These are phyloP conservation scores for Ceratina japonica DNA, from an alignment of 1,140 invertebrate species.

Conservation along the genomic window DNA sequence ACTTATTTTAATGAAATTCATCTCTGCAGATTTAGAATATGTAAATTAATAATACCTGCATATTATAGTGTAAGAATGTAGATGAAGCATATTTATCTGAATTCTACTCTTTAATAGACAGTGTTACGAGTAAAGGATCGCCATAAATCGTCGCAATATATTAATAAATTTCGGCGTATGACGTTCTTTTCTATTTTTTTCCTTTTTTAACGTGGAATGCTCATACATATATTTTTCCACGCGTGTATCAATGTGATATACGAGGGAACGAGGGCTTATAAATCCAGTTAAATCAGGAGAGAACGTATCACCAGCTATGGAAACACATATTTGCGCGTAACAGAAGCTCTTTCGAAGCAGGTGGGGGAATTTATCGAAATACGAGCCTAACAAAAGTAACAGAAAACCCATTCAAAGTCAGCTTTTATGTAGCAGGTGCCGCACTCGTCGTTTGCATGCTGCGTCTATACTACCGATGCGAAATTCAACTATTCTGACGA, in stretches of 20 bases:
- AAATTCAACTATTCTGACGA: background rate
- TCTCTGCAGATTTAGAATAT: no score
- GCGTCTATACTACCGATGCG: background rate
- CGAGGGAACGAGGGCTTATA: constrained; percentile 15
- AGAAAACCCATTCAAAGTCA: constrained; percentile 26
- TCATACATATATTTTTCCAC: constrained; percentile 14
- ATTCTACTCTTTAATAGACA: background rate
- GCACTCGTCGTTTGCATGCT: constrained; percentile 44
- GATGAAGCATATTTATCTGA: no score
- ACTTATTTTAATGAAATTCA: no score
- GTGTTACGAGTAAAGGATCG: background rate
- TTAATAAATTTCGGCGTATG: background rate
- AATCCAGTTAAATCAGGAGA: constrained; percentile 28
- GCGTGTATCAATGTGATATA: constrained; percentile 29
- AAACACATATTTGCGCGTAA: constrained; percentile 33
- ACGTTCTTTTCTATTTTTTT: constrained; percentile 5
- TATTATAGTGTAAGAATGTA: no score
- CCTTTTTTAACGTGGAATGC: background rate
- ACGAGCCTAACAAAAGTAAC: constrained; percentile 41
- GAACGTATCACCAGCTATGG: constrained; percentile 12
- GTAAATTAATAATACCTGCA: no score
- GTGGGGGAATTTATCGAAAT: constrained; percentile 36
- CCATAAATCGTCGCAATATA: constrained; percentile 6
- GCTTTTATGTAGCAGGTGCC: constrained; percentile 18
- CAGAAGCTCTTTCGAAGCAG: background rate